phyloP scores from a whole-genome alignment of 2,888 invertebrate genomes.

The Phengaris arion region DNA sequence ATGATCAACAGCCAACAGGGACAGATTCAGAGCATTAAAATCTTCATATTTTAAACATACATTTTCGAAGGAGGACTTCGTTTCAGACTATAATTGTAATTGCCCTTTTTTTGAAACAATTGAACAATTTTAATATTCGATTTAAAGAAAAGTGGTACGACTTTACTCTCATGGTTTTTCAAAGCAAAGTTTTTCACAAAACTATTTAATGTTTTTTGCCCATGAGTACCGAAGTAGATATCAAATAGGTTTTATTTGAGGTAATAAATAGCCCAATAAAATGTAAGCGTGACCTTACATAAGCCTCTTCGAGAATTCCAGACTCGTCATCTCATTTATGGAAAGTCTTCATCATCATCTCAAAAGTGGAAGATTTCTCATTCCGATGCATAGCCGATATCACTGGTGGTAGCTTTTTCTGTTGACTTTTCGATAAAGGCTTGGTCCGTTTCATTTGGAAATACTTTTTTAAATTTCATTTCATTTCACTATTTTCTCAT shows the following conservation, averaged over 20 bases:
- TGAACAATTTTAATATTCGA: too few species aligned
- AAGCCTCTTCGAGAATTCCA: background rate
- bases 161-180: background rate
- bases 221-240: background rate
- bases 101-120: too few species aligned
- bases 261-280: conserved; percentile 12
- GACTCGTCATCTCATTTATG: conserved; percentile 13
- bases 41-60: too few species aligned
- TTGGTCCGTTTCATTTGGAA: too few species aligned
- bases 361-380: background rate
- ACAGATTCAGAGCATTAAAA: too few species aligned
- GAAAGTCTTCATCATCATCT: background rate
- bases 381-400: background rate
- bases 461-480: too few species aligned
- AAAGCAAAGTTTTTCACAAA: background rate
- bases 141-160: background rate
- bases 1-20: too few species aligned
- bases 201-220: background rate
- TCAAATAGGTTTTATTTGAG: conserved; percentile 7
- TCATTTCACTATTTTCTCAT: background rate
- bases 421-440: too few species aligned
- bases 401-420: background rate
- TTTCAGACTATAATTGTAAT: too few species aligned
- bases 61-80: too few species aligned
- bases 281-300: conserved; percentile 8